Conservation (phyloP, 2,797 vertebrate genomes). For the Selene dorsalis region DNA sequence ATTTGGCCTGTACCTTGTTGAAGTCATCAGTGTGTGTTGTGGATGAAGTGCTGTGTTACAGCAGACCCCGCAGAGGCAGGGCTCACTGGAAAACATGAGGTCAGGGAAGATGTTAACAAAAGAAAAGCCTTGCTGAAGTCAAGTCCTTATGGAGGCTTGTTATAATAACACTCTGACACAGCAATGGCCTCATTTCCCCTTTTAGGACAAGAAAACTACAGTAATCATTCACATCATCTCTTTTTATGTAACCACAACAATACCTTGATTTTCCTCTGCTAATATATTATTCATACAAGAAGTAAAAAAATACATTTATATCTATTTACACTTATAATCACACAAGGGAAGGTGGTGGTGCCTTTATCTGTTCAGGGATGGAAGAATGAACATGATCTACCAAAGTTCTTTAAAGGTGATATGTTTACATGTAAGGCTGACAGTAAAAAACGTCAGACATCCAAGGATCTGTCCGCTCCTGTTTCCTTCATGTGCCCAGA, state of each 20-base stretch:
- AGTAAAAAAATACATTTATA: not conserved
- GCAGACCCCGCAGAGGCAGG: conserved; percentile 66
- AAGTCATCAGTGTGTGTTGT: conserved; percentile 65
- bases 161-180: conserved; percentile 65
- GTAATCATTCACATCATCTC: conserved; percentile 24
- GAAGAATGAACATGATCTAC: conserved; percentile 35
- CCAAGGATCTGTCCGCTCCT: conserved; percentile 51
- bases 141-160: conserved; percentile 59
- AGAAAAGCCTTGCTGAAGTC: conserved; percentile 68
- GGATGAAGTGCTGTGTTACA: conserved; percentile 61
- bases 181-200: conserved; percentile 56
- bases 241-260: conserved; percentile 34
- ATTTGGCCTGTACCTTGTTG: conserved; percentile 59
- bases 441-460: conserved; percentile 50
- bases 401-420: conserved; percentile 46
- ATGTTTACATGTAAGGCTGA: conserved; percentile 60
- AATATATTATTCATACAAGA: conserved; percentile 22
- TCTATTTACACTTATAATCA: conserved; percentile 2
- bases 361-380: conserved; percentile 49
- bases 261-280: conserved; percentile 17
- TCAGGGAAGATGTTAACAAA: conserved; percentile 84
- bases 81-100: conserved; percentile 85
- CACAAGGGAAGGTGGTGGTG: not conserved
- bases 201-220: conserved; percentile 27
- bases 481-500: conserved; percentile 77